Percentiles rank a stretch among this genome's conserved stretches.
phyloP scores from a whole-genome alignment of 2,113 vertebrate genomes.

The Macaca nemestrina region DNA sequence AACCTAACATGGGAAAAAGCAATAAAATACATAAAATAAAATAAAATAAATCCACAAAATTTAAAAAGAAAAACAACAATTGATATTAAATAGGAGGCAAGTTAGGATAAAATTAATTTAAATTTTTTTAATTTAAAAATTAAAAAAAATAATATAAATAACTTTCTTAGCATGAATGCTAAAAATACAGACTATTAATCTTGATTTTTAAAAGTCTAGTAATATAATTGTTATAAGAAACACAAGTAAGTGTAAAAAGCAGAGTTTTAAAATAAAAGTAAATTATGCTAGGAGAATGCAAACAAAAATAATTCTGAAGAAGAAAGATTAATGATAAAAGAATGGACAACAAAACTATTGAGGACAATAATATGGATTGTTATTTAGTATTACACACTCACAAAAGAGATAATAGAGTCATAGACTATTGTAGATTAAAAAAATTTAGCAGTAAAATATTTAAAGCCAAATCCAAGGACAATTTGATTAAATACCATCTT shows the following conservation, averaged over 20 bases:
- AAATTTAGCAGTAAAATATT: background rate
- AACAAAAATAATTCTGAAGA: background rate
- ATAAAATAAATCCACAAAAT: background rate
- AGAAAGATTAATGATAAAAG: background rate
- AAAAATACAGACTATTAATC: background rate
- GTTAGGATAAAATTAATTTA: background rate
- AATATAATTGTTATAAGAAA: background rate
- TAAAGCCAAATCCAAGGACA: background rate
- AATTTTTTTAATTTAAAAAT: slow-evolving; percentile 11
- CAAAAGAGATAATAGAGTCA: background rate
- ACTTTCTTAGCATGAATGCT: background rate
- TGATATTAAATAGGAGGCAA: background rate
- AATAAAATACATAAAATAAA: background rate
- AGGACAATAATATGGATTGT: background rate
- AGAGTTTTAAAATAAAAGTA: background rate
- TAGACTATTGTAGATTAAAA: background rate
- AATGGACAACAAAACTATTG: background rate
- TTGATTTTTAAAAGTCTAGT: background rate
- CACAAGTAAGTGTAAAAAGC: background rate
- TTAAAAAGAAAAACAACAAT: background rate
- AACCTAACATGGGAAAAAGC: background rate
- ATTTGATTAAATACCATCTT: too few relatives aligned
- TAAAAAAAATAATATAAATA: background rate
- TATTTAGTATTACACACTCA: background rate
- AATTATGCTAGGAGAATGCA: background rate